These are phyloP conservation scores for Oxyura jamaicensis DNA, from an alignment of 2,113 vertebrate genomes.

Conservation along the genomic window DNA sequence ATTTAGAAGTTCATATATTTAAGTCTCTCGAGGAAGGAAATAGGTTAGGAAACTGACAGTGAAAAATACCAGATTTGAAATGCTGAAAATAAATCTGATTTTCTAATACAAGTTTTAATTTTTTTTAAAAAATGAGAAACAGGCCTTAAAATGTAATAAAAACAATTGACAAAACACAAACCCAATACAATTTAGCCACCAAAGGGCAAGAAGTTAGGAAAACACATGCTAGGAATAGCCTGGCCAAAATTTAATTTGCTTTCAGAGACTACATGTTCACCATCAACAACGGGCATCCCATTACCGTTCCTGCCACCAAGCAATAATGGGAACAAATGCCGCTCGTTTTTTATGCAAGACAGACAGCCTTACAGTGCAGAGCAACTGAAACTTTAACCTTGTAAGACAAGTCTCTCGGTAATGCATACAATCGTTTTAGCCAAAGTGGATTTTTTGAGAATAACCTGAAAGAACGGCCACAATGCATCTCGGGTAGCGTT, in stretches of 20 bases:
- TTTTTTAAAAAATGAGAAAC: background rate
- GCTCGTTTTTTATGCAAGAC: background rate
- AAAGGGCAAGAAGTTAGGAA: background rate
- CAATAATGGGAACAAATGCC: background rate
- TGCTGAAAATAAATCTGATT: background rate
- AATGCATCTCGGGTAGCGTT: background rate
- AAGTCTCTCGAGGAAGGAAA: constrained; percentile 7
- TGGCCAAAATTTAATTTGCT: background rate
- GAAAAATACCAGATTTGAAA: background rate
- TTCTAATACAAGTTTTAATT: background rate
- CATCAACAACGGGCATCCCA: background rate
- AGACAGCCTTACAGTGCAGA: background rate
- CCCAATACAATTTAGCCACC: background rate
- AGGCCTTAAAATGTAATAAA: background rate
- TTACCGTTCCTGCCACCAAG: background rate
- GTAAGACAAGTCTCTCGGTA: background rate
- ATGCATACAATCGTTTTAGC: background rate
- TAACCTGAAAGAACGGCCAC: background rate
- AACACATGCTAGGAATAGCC: background rate
- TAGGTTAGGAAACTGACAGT: background rate
- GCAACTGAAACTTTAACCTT: background rate
- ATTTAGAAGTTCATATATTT: constrained; percentile 20
- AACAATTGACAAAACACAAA: background rate
- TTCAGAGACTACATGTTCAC: background rate
- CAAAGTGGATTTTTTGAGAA: background rate